A percentile compares a stretch with the other conserved stretches of the same genome.
Evolutionary conservation across 2,797 vertebrate genomes (phyloP).

Genomic region (Luscinia luscinia): DNA sequence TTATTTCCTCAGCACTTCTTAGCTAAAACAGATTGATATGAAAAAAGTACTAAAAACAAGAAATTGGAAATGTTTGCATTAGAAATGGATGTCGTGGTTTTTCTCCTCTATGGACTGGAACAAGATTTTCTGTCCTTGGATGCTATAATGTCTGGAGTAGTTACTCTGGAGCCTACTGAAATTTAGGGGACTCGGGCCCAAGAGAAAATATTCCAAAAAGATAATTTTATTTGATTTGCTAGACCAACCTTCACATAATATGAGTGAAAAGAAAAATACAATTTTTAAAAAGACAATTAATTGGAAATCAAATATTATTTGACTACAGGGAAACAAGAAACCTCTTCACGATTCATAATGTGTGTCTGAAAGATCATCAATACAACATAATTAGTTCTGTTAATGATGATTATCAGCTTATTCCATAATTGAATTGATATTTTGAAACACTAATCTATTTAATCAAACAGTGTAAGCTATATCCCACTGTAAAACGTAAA

Average conservation of each 20-base stretch:
- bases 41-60: neutral
- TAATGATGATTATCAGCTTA: neutral
- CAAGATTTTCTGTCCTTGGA: neutral
- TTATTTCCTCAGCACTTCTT: neutral
- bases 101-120: rapidly evolving
- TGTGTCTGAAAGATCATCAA: neutral
- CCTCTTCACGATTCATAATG: neutral
- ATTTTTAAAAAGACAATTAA: neutral
- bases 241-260: neutral
- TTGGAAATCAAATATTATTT: neutral
- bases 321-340: neutral
- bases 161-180: rapidly evolving
- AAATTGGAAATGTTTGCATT: neutral
- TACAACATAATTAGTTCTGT: neutral
- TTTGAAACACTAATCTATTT: neutral
- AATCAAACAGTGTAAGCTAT: neutral
- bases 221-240: neutral
- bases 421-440: neutral
- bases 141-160: neutral
- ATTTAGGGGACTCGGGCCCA: rapidly evolving
- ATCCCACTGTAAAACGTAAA: neutral
- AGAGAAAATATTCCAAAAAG: neutral
- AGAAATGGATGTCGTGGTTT: neutral
- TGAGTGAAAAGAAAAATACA: neutral
- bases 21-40: neutral